Evolutionary conservation across 2,113 vertebrate genomes (phyloP).

Genomic region (Laticauda colubrina): DNA sequence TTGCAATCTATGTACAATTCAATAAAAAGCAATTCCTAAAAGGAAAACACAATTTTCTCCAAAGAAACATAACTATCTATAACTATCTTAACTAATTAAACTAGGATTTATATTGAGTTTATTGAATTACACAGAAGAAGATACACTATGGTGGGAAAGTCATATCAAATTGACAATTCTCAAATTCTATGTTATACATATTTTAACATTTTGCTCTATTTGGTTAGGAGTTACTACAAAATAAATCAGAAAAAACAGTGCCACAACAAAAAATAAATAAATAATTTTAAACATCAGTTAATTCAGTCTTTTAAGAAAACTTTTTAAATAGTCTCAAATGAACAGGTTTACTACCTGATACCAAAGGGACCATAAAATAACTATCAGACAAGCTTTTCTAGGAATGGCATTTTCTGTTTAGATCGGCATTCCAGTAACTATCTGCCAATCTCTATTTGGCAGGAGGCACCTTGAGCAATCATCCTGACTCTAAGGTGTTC

Average conservation of each 20-base stretch:
- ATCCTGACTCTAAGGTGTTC: not conserved
- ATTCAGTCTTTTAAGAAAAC: not conserved
- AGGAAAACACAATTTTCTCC: not conserved
- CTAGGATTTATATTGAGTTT: not conserved
- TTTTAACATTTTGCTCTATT: not conserved
- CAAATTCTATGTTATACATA: not conserved
- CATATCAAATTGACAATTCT: not conserved
- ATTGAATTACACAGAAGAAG: not conserved
- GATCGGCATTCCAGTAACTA: not conserved
- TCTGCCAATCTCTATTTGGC: not conserved
- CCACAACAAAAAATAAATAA: not conserved
- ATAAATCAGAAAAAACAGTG: not conserved
- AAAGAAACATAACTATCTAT: not conserved
- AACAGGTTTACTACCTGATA: not conserved
- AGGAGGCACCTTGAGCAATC: not conserved
- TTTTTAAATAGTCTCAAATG: not conserved
- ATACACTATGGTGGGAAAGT: not conserved
- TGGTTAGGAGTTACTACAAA: not conserved
- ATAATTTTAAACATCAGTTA: not conserved
- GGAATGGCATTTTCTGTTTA: not conserved
- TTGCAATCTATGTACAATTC: not conserved
- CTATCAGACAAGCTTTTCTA: not conserved
- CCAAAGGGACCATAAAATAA: not conserved
- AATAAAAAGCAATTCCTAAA: not conserved
- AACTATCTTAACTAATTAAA: not conserved